Conservation (phyloP, 2,888 invertebrate species). For the Drosophila neotestacea region DNA sequence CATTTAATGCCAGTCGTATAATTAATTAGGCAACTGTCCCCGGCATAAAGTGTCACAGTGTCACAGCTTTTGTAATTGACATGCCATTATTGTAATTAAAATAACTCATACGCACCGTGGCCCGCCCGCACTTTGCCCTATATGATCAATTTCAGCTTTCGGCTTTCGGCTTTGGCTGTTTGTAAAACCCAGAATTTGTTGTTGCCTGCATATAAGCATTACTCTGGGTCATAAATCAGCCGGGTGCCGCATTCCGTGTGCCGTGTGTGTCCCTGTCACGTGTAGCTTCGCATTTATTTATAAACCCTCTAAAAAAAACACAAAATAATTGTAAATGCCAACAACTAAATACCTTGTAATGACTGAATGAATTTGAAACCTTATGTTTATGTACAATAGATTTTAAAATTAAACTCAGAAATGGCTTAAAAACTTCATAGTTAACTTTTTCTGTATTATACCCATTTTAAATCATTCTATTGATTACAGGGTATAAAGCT, state of each 20-base stretch:
- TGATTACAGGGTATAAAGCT: background rate
- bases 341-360: conserved; percentile 4
- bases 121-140: conserved; percentile 4
- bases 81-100: conserved; percentile 81
- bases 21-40: conserved; percentile 26
- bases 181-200: conserved; percentile 19
- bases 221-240: conserved; percentile 64
- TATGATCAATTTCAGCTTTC: conserved; percentile 43
- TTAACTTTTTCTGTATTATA: background rate
- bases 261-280: conserved; percentile 53
- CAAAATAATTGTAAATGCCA: background rate
- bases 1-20: conserved; percentile 48
- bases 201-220: conserved; percentile 40
- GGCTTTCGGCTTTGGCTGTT: conserved; percentile 8
- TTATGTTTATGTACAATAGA: background rate
- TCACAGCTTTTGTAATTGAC: conserved; percentile 69
- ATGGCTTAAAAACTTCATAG: background rate
- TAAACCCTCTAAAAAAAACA: conserved; percentile 31
- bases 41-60: conserved; percentile 60
- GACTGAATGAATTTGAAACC: background rate
- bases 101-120: conserved; percentile 69
- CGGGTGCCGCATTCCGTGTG: conserved; percentile 9
- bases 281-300: conserved; percentile 68
- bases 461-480: background rate
- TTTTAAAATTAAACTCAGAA: background rate